Conservation (phyloP, 2,888 invertebrate species). For the Andrena bucephala region DNA sequence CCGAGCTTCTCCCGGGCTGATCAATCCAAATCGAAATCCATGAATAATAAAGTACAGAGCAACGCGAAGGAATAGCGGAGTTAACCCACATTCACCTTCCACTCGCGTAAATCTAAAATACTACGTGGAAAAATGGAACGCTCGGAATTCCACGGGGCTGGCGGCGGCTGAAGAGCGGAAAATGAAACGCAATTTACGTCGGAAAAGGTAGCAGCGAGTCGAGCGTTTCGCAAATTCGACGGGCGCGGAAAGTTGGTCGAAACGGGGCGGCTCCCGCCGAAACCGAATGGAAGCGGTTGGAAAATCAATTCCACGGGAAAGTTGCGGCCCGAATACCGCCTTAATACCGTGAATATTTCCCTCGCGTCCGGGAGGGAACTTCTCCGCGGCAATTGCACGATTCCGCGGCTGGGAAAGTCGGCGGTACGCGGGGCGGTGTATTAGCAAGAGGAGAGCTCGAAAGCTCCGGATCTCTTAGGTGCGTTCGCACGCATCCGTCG, state of each 20-base stretch:
- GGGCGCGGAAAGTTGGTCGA: neutral
- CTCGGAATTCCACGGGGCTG: too few relatives aligned
- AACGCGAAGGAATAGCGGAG: too few relatives aligned
- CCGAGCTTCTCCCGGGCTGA: too few relatives aligned
- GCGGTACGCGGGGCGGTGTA: neutral
- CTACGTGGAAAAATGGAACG: too few relatives aligned
- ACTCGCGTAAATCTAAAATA: too few relatives aligned
- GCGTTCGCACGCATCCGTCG: conserved; percentile 30
- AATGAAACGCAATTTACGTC: too few relatives aligned
- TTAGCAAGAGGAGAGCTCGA: neutral
- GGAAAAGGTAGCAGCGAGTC: neutral
- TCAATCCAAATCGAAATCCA: neutral
- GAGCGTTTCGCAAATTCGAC: neutral
- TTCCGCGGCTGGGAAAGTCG: neutral
- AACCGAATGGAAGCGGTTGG: neutral
- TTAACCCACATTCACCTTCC: too few relatives aligned
- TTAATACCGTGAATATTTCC: neutral
- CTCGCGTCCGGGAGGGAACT: neutral
- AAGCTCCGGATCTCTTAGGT: neutral
- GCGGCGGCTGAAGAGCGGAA: too few relatives aligned
- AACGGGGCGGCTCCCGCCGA: neutral
- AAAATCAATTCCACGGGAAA: conserved; percentile 11
- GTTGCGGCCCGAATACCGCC: neutral
- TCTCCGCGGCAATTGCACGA: neutral
- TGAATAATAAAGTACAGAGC: neutral